Evolutionary conservation across 2,888 invertebrate genomes (phyloP).

Genomic region (Congeria kusceri): DNA sequence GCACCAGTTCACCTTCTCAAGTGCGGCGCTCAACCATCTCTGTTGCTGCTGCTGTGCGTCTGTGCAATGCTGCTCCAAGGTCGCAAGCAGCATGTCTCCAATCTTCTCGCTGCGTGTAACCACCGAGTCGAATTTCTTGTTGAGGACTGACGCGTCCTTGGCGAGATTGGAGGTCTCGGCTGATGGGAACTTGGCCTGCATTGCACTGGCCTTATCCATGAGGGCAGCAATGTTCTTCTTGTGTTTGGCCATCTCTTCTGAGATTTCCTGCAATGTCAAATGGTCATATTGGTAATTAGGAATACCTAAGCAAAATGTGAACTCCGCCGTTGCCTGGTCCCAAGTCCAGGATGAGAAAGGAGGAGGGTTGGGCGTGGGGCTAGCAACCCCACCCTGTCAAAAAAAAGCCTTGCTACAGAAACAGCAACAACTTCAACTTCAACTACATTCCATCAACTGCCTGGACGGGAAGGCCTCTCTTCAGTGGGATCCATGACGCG

Average conservation of each 20-base stretch:
- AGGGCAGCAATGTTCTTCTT: conserved; percentile 92
- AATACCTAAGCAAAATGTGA: neutral
- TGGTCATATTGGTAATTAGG: neutral
- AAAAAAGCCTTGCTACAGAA: too few species aligned
- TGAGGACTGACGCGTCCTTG: conserved; percentile 80
- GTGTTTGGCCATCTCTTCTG: conserved; percentile 90
- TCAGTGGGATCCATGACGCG: too few species aligned
- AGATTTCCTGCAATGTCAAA: conserved; percentile 86
- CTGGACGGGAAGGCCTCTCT: too few species aligned
- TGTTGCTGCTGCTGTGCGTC: conserved; percentile 94
- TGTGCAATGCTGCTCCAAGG: conserved; percentile 94
- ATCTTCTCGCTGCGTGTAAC: conserved; percentile 91
- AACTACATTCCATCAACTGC: too few species aligned
- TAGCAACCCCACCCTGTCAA: too few species aligned
- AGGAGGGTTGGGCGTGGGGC: too few species aligned
- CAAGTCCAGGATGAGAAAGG: too few species aligned
- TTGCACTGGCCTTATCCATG: conserved; percentile 89
- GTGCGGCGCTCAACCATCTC: conserved; percentile 92
- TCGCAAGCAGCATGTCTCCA: conserved; percentile 88
- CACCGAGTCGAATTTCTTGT: conserved; percentile 89
- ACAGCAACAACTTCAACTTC: too few species aligned
- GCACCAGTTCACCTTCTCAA: conserved; percentile 92
- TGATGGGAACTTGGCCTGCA: conserved; percentile 80
- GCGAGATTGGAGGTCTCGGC: conserved; percentile 80
- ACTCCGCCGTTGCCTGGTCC: too few species aligned